Conservation (phyloP, 2,888 invertebrate genomes). For the Notodonta ziczac region DNA sequence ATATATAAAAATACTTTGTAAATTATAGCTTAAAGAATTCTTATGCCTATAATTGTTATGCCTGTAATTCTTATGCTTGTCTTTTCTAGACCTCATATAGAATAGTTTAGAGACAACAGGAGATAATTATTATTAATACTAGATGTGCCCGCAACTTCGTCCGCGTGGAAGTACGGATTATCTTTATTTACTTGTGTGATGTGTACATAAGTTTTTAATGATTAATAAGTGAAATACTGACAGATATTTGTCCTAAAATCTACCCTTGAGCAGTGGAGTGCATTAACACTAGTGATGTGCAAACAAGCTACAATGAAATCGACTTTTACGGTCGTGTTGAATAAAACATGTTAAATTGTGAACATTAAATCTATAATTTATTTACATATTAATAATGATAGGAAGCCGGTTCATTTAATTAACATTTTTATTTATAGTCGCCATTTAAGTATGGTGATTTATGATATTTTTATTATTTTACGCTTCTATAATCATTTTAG, state of each 20-base stretch:
- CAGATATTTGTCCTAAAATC: background rate
- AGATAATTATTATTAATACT: too few species aligned
- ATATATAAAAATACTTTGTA: too few species aligned
- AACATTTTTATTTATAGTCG: background rate
- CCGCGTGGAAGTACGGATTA: too few species aligned
- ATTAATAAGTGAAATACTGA: slow-evolving; percentile 54
- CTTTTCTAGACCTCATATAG: too few species aligned
- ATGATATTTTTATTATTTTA: background rate
- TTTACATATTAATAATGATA: background rate
- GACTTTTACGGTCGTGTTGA: background rate
- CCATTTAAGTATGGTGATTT: background rate
- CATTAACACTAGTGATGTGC: slow-evolving; percentile 42
- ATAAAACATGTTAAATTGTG: background rate
- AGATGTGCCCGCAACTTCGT: too few species aligned
- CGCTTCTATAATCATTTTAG: background rate
- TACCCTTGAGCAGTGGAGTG: slow-evolving; percentile 56
- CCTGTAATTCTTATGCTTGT: too few species aligned
- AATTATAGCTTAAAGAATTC: too few species aligned
- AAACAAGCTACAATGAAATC: slow-evolving; percentile 4
- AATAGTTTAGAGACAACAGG: too few species aligned
- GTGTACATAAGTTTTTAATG: slow-evolving; percentile 5
- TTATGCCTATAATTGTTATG: too few species aligned
- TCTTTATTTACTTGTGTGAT: too few species aligned
- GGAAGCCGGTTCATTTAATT: background rate
- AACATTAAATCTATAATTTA: background rate